Percentiles rank a stretch among this genome's conserved stretches.
Evolutionary conservation across 2,888 invertebrate genomes (phyloP).

Genomic region (Eutolmus rufibarbis): DNA sequence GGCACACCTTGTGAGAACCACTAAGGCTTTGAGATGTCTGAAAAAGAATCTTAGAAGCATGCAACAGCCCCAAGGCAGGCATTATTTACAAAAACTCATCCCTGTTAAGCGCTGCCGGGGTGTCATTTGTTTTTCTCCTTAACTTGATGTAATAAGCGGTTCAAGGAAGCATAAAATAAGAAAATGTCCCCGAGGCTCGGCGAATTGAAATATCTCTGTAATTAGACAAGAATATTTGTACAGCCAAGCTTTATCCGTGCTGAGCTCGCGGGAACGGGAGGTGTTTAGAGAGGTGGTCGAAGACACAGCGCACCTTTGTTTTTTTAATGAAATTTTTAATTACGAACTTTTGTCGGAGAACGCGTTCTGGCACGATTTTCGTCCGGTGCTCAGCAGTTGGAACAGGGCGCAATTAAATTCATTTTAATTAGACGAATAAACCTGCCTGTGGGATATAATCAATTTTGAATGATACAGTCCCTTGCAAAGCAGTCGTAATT

Average conservation of each 20-base stretch:
- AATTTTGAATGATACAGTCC: not conserved
- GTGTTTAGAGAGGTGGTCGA: not conserved
- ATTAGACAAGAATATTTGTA: constrained; percentile 36
- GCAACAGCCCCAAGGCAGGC: constrained; percentile 25
- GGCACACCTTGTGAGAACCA: constrained; percentile 13
- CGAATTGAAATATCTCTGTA: constrained; percentile 40
- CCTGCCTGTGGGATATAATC: not conserved
- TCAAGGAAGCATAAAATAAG: constrained; percentile 34
- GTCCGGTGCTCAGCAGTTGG: not conserved
- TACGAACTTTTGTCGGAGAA: not conserved
- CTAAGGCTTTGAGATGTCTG: constrained; percentile 13
- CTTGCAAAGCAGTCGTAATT: not conserved
- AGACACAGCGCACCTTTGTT: not conserved
- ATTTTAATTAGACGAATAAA: not conserved
- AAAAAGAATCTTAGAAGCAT: constrained; percentile 16
- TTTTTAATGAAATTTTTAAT: constrained; percentile 25
- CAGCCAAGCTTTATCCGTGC: not conserved
- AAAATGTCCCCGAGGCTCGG: constrained; percentile 29
- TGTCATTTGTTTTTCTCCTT: constrained; percentile 28
- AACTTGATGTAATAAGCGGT: constrained; percentile 41
- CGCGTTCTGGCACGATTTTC: not conserved
- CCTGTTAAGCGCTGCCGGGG: not conserved
- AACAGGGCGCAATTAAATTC: not conserved
- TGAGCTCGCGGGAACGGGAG: not conserved
- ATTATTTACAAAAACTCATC: constrained; percentile 30